Evolutionary conservation across 2,113 vertebrate species (phyloP), one percentile per base, ranked within the genome.

Genomic region (Gorsachius goisagi): DNA sequence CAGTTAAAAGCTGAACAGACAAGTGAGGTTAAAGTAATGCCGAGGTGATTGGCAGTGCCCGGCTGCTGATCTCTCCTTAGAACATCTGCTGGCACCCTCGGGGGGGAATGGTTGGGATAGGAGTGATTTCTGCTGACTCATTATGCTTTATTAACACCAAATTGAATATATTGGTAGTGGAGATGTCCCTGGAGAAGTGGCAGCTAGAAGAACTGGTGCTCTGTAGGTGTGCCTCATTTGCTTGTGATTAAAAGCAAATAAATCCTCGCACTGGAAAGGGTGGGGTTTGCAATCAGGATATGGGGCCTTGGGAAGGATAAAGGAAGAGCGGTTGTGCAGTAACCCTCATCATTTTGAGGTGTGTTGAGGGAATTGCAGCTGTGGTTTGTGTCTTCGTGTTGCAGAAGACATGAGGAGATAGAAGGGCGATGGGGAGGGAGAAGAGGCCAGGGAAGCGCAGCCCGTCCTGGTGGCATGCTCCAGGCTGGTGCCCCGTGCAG

Each of bases 121-220:
- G 33, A 87, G 19, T 60, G 80, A 78, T 90, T 96, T 93, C 64
- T 95, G 92, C 92, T 92, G 95, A 95, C 68, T 95, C 86, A 90
- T 85, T 78, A 72, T 82, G 69, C 69, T 92, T 96, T 97, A 90
- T 95, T 96, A 93, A 84, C 62, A 79, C 91, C n/a, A 87, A 78
- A 94, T 89, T 90, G 92, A 88, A 71, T 90, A 60, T 92, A 90
- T 45, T 59, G 84, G 55, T 32, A 37, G 62, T 33, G 37, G 50
- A 85, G 71, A 17, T 60, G 41, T 79, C 94, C n/a, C 71, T 47
- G 45, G 62, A 67, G 92, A 82, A 58, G 82, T 16, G 39, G 28
- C 55, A 53, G 49, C 80, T 68, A 73, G 71, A 60, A 75, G 56
- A 89, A 27, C 45, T 0, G 0, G 41, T 22, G 66, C 45, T 76